Conservation (phyloP, 2,888 invertebrate genomes). For the Portevinia maculata region DNA sequence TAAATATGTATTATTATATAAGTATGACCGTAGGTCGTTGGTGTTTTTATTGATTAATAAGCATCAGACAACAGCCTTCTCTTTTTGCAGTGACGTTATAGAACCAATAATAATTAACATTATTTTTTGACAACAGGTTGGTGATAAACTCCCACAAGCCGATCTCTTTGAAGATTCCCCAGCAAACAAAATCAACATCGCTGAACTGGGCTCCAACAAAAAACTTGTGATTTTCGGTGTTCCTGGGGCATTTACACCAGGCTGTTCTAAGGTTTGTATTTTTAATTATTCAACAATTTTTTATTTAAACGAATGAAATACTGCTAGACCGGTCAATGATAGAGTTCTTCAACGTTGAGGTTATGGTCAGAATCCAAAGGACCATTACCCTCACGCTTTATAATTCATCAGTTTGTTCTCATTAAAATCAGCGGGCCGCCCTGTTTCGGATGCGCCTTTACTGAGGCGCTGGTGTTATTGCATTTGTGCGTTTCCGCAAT, state of each 20-base stretch:
- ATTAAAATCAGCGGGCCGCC: too few relatives aligned
- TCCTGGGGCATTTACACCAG: conserved; percentile 97
- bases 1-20: conserved; percentile 21
- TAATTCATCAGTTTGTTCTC: too few relatives aligned
- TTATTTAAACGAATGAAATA: too few relatives aligned
- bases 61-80: conserved; percentile 9
- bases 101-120: not conserved
- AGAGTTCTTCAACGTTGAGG: too few relatives aligned
- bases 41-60: conserved; percentile 39
- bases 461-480: too few relatives aligned
- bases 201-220: conserved; percentile 88
- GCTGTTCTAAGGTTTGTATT: conserved; percentile 91
- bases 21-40: not conserved
- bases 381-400: too few relatives aligned
- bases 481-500: too few relatives aligned
- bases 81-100: not conserved
- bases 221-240: conserved; percentile 95
- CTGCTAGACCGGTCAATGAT: too few relatives aligned
- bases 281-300: too few relatives aligned
- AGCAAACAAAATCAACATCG: conserved; percentile 92
- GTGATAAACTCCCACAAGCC: conserved; percentile 90
- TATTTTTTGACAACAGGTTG: conserved; percentile 86
- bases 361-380: too few relatives aligned
- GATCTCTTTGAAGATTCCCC: conserved; percentile 94
- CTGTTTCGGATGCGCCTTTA: too few relatives aligned